A percentile compares a stretch with the other conserved stretches of the same genome.
phyloP scores from a whole-genome alignment of 2,888 invertebrate species.

The Yponomeuta evonymella region DNA sequence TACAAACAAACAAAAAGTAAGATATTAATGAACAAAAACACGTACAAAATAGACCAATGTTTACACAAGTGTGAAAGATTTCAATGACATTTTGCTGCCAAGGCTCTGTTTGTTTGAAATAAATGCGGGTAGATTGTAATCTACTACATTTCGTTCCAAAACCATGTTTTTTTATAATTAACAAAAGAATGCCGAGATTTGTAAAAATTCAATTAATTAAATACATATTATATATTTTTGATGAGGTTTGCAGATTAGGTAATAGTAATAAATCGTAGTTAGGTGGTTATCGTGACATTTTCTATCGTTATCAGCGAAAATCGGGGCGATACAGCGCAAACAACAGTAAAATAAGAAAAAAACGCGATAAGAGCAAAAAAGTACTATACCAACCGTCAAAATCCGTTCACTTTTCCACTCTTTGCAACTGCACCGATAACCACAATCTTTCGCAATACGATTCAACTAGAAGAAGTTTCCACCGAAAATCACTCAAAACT shows the following conservation, averaged over 20 bases:
- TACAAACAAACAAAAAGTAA: not conserved
- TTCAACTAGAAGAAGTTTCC: constrained; percentile 12
- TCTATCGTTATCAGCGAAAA: constrained; percentile 7
- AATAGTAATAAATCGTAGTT: not conserved
- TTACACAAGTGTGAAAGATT: constrained; percentile 11
- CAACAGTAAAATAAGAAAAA: constrained; percentile 25
- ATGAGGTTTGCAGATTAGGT: not conserved
- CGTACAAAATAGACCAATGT: constrained; percentile 3
- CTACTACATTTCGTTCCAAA: not conserved
- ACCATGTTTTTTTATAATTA: not conserved
- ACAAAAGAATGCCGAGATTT: not conserved
- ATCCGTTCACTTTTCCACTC: constrained; percentile 46
- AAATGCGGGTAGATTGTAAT: constrained; percentile 19
- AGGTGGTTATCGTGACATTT: not conserved
- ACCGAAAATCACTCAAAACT: constrained; percentile 27
- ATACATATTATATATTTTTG: not conserved
- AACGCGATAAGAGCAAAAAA: constrained; percentile 26
- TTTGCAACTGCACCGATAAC: constrained; percentile 59
- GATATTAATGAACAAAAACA: not conserved
- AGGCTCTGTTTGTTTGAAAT: constrained; percentile 15
- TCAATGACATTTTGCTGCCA: constrained; percentile 9
- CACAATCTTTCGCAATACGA: constrained; percentile 28
- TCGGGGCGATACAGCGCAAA: constrained; percentile 25
- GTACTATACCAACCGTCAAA: constrained; percentile 43
- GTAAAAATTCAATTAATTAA: no score